These are phyloP conservation scores for Zonotrichia albicollis DNA, from an alignment of 2,797 vertebrate species.

Conservation along the genomic window DNA sequence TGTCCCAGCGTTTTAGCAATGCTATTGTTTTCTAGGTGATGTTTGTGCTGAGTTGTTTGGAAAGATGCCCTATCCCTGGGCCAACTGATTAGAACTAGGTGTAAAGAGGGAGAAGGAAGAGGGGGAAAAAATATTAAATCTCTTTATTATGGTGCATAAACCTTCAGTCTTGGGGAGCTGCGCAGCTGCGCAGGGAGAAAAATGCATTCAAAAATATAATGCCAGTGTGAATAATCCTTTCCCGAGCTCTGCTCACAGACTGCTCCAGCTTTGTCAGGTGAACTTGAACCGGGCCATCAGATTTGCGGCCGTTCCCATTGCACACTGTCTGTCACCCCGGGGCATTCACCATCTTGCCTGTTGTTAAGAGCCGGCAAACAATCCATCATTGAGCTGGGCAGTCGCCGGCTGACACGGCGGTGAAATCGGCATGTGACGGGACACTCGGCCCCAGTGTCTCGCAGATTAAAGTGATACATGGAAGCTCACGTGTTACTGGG, in stretches of 20 bases:
- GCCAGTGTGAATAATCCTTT: conserved; percentile 83
- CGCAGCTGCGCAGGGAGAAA: conserved; percentile 76
- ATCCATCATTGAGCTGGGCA: conserved; percentile 76
- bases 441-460: conserved; percentile 67
- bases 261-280: conserved; percentile 81
- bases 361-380: conserved; percentile 74
- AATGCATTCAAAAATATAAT: conserved; percentile 78
- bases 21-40: conserved; percentile 60
- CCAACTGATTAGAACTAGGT: conserved; percentile 60
- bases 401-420: conserved; percentile 76
- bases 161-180: conserved; percentile 68
- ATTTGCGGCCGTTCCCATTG: conserved; percentile 68
- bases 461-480: conserved; percentile 79
- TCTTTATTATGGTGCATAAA: conserved; percentile 79
- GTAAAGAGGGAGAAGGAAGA: conserved; percentile 56
- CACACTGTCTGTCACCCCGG: conserved; percentile 77
- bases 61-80: conserved; percentile 50
- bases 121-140: conserved; percentile 70
- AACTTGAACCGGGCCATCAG: conserved; percentile 78
- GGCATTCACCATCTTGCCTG: conserved; percentile 80
- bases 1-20: neutral
- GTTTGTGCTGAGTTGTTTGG: conserved; percentile 56
- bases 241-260: conserved; percentile 67
- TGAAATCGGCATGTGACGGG: conserved; percentile 76
- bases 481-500: conserved; percentile 75